Base-by-base conservation (phyloP, 2,113 vertebrate species). In the Melanostigma gelatinosum region DNA sequence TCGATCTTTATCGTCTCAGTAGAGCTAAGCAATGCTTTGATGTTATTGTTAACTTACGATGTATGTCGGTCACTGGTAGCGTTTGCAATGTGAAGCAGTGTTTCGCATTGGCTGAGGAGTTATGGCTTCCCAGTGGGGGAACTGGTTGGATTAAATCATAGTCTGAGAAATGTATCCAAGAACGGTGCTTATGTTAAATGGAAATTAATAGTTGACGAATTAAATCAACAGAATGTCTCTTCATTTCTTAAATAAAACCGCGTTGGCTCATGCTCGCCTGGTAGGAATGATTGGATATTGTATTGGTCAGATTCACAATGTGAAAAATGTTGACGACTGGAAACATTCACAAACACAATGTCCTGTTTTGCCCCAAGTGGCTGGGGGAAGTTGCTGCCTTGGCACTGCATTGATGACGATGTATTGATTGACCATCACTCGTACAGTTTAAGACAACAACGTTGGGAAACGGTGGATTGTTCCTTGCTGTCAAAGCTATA, bases 391-490 rank as follows among this genome's bases (percentile, higher is more conserved):
- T 57, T 57, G 38, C 24, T 54, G 8, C 29, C 16, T 46, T 22
- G 4, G 32, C 69, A 40, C 48, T 78, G 48, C 69, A 75, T 44
- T 72, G 42, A 60, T 68, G 7, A 73, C 18, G 29, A 18, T 18
- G 32, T 34, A 20, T 20, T 71, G 29, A 68, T 11, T 71, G 29
- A 68, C 11, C 32, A 27, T 50, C 58, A 7, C n/a, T 38, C 16
- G 8, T 22, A 36, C 22, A 46, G 8, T 50, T 68, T 40, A 29
- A 70, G 2, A 32, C 10, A 48, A 32, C 15, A 12, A 80, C 66
- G 10, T 67, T 55, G 2, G 13, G 38, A 74, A 70, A 69, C 18
- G 2, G 72, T 86, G 87, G 85, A 88, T 86, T 79, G 68, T 88
- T 78, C 54, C 80, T 89, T 75, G 50, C 64, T 65, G 24, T 64